A percentile compares a stretch with the other conserved stretches of the same genome.
phyloP scores from a whole-genome alignment of 2,888 invertebrate genomes.

The Camptogramma bilineatum region DNA sequence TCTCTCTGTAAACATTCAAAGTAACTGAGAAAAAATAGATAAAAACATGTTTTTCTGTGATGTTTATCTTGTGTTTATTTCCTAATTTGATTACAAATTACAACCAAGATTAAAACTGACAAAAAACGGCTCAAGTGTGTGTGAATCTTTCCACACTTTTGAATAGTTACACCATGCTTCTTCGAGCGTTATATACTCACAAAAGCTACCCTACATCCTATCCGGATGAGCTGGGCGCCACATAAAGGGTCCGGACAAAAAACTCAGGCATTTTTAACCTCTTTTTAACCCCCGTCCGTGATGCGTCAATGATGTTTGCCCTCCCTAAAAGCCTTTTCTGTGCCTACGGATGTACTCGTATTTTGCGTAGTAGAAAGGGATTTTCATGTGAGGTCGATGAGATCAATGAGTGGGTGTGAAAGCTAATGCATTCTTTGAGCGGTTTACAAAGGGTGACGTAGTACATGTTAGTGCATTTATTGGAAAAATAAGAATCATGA shows the following conservation, averaged over 20 bases:
- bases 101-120: too few species aligned
- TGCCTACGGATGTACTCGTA: slow-evolving; percentile 36
- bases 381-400: slow-evolving; percentile 54
- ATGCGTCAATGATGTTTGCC: slow-evolving; percentile 79
- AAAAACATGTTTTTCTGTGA: too few species aligned
- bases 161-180: slow-evolving; percentile 11
- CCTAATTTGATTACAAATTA: too few species aligned
- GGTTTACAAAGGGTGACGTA: slow-evolving; percentile 12
- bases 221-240: slow-evolving; percentile 48
- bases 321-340: slow-evolving; percentile 71
- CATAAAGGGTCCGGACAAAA: slow-evolving; percentile 63
- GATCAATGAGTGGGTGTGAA: slow-evolving; percentile 53
- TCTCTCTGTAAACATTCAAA: too few species aligned
- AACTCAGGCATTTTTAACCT: slow-evolving; percentile 67
- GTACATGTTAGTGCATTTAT: background rate
- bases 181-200: slow-evolving; percentile 23
- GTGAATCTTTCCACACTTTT: slow-evolving; percentile 7
- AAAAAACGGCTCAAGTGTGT: background rate
- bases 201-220: slow-evolving; percentile 34
- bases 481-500: too few species aligned
- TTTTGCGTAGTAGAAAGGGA: slow-evolving; percentile 54
- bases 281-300: slow-evolving; percentile 66
- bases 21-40: too few species aligned
- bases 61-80: too few species aligned
- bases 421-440: slow-evolving; percentile 35